These are phyloP conservation scores for Agrotis segetum DNA, from an alignment of 2,888 invertebrate species.

Conservation along the genomic window DNA sequence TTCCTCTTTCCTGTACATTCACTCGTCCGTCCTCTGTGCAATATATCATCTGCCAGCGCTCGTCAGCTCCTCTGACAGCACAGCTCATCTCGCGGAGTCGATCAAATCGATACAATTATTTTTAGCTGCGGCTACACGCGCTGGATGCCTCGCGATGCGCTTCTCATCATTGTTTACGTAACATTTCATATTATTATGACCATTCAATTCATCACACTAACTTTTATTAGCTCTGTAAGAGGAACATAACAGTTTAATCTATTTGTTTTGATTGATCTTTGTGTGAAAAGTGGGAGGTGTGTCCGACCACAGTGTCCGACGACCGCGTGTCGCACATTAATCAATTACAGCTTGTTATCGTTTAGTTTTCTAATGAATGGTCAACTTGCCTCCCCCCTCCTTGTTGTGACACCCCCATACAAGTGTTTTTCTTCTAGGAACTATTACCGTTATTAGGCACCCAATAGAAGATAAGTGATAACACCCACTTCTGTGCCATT, in stretches of 20 bases:
- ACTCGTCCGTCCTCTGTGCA: constrained; percentile 3
- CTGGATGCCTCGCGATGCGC: constrained; percentile 6
- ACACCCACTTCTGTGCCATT: constrained; percentile 14
- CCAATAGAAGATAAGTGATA: constrained; percentile 16
- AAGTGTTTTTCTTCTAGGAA: constrained; percentile 22
- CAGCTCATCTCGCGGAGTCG: constrained; percentile 29
- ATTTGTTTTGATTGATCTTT: constrained; percentile 20
- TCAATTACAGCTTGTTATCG: constrained; percentile 50
- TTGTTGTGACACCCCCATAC: constrained; percentile 1
- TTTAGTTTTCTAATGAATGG: constrained; percentile 28
- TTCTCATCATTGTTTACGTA: constrained; percentile 30
- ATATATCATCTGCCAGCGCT: constrained; percentile 22
- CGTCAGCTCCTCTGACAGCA: constrained; percentile 30
- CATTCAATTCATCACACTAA: constrained; percentile 29
- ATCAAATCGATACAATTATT: constrained; percentile 60
- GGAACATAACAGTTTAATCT: constrained; percentile 41
- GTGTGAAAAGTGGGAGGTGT: constrained; percentile 23
- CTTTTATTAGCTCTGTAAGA: constrained; percentile 22
- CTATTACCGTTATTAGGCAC: constrained; percentile 31
- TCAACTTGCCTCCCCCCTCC: constrained; percentile 1
- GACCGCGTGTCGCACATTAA: constrained; percentile 20
- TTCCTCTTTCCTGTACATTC: constrained; percentile 10
- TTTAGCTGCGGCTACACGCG: constrained; percentile 45
- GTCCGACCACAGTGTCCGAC: too few relatives aligned
- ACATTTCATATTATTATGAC: constrained; percentile 29